Evolutionary conservation across 2,888 invertebrate species (phyloP).

Genomic region (Crioceris asparagi): DNA sequence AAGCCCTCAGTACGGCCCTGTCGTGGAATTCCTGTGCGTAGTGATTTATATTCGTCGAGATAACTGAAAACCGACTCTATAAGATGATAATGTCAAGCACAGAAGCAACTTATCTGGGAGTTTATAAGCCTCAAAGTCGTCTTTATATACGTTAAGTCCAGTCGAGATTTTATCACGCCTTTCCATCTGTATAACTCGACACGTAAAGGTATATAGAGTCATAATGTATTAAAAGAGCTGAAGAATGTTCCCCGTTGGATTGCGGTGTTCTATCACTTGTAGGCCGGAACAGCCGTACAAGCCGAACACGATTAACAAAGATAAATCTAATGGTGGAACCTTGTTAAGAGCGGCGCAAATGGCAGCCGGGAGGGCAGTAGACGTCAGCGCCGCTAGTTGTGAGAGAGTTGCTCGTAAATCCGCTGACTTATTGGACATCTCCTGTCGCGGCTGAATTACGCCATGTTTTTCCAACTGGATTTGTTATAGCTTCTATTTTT

Average conservation of each 20-base stretch:
- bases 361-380: slow-evolving; percentile 30
- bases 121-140: slow-evolving; percentile 5
- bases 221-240: slow-evolving; percentile 29
- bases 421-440: slow-evolving; percentile 31
- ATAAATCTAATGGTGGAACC: slow-evolving; percentile 41
- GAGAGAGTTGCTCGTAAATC: slow-evolving; percentile 17
- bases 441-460: slow-evolving; percentile 21
- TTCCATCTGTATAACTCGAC: slow-evolving; percentile 26
- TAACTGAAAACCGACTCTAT: no score
- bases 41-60: no score
- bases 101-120: no score
- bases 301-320: slow-evolving; percentile 38
- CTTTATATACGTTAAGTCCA: slow-evolving; percentile 2
- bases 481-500: slow-evolving; percentile 12
- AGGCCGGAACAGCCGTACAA: slow-evolving; percentile 35
- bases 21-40: no score
- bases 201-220: slow-evolving; percentile 30
- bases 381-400: slow-evolving; percentile 27
- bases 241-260: slow-evolving; percentile 26
- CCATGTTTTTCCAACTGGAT: slow-evolving; percentile 13
- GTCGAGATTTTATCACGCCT: slow-evolving; percentile 23
- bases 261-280: slow-evolving; percentile 26
- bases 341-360: slow-evolving; percentile 37
- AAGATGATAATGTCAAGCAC: no score
- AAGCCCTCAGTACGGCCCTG: no score